A percentile compares a stretch with the other conserved stretches of the same genome.
Evolutionary conservation across 1,140 invertebrate species (phyloP).

Genomic region (Choristoneura fumiferana): DNA sequence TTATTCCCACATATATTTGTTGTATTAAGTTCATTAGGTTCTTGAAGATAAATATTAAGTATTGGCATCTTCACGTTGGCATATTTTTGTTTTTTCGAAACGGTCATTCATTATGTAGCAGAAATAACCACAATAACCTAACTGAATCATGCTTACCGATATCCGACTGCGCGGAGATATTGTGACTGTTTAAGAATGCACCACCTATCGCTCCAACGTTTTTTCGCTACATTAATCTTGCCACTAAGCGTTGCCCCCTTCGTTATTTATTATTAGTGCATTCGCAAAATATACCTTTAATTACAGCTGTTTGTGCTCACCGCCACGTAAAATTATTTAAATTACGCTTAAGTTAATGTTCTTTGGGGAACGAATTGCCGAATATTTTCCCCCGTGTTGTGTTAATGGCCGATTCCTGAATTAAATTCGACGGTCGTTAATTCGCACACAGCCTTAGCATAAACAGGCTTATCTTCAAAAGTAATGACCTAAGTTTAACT

Average conservation of each 20-base stretch:
- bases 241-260: conserved; percentile 26
- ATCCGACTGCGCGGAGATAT: no score
- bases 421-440: conserved; percentile 63
- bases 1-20: no score
- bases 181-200: conserved; percentile 8
- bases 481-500: conserved; percentile 33
- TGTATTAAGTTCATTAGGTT: no score
- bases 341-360: conserved; percentile 66
- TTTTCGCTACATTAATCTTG: conserved; percentile 28
- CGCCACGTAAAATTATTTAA: conserved; percentile 69
- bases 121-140: no score
- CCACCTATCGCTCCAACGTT: conserved; percentile 18
- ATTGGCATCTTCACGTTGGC: no score
- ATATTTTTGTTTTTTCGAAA: no score
- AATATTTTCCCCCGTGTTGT: conserved; percentile 57
- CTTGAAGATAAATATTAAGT: no score
- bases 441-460: conserved; percentile 41
- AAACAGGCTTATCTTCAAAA: conserved; percentile 42
- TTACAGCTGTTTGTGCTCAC: conserved; percentile 65
- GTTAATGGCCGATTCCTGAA: conserved; percentile 62
- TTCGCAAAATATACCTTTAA: conserved; percentile 57
- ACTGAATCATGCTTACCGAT: no score
- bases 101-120: no score
- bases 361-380: conserved; percentile 57
- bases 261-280: conserved; percentile 38